Base-by-base conservation (phyloP, 92 coral and sea anemone species). In the Zoanthus sansibaricus region DNA sequence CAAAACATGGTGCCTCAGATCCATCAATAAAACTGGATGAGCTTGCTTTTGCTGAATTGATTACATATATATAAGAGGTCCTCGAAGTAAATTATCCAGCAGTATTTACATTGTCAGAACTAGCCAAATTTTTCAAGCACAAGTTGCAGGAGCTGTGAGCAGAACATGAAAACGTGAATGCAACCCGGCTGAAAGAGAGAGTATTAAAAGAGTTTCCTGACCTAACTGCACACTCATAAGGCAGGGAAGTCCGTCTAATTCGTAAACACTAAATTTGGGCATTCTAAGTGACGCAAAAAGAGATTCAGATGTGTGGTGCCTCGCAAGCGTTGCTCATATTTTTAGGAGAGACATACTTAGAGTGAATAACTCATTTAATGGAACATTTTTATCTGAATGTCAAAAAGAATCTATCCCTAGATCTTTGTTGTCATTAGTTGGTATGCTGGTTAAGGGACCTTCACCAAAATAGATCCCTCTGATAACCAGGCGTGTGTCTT, bases 11-110 rank as follows among this genome's bases (percentile, higher is more conserved):
- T 70, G 52, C 20, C 70, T 67, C 59, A 80, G 77, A 64, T 58
- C n/a, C 42, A 33, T 3, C 42, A 33, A 1, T 33, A 33, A 33
- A 33, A 33, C 42, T 33, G n/a, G 64, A 58, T 92, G 93, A 92
- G 82, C 89, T 92, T 20, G 93, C 91, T 13, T 92, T 92, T 87
- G 93, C 93, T 70, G 95, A 90, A 76, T 77, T 90, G 31, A 79
- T 90, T 9, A 91, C 89, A 79, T 87, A 89, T 77, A 83, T 90
- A 30, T 93, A 92, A 16, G 95, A 89, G 74, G 52, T 67, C 48
- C 87, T 90, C 14, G 91, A 91, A 84, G 21, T 17, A 48, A 89
- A 88, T 77, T 1, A 33, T 33, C 82, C 46, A 8, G 76, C 86
- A 46, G 91, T 82, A 30, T 87, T 91, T 8, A 88, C 76, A 32